These are phyloP conservation scores for Thalassoma bifasciatum DNA, from an alignment of 2,113 vertebrate species.

Conservation along the genomic window DNA sequence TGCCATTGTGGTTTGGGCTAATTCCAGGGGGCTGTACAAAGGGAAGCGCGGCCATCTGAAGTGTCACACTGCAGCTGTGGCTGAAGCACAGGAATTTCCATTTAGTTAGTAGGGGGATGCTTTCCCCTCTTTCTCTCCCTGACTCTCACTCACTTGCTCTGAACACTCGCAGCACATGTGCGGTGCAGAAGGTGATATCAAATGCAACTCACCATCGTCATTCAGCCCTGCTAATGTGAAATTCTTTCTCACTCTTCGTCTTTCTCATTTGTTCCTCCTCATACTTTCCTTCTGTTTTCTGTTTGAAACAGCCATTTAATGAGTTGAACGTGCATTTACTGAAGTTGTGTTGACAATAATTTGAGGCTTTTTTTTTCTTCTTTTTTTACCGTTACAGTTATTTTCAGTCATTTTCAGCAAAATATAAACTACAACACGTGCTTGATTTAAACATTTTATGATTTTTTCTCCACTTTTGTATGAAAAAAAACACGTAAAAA, in stretches of 20 bases:
- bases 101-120: slow-evolving; percentile 85
- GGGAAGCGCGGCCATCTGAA: slow-evolving; percentile 90
- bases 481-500: background rate
- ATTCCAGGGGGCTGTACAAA: slow-evolving; percentile 91
- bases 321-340: background rate
- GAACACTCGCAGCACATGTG: slow-evolving; percentile 85
- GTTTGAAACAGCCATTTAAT: background rate
- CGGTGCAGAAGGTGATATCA: slow-evolving; percentile 91
- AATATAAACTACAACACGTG: background rate
- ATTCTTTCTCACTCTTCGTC: slow-evolving; percentile 33
- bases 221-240: slow-evolving; percentile 37
- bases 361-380: background rate
- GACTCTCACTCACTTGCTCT: slow-evolving; percentile 17
- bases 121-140: slow-evolving; percentile 29
- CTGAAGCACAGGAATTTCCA: slow-evolving; percentile 85
- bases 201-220: slow-evolving; percentile 74
- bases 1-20: slow-evolving; percentile 93
- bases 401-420: background rate
- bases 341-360: background rate
- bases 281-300: slow-evolving; percentile 4
- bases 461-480: background rate
- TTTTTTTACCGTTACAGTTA: background rate
- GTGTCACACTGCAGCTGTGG: slow-evolving; percentile 90
- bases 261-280: background rate
- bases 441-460: background rate